Evolutionary conservation across 2,113 vertebrate genomes (phyloP).

Genomic region (Ariopsis seemanni): DNA sequence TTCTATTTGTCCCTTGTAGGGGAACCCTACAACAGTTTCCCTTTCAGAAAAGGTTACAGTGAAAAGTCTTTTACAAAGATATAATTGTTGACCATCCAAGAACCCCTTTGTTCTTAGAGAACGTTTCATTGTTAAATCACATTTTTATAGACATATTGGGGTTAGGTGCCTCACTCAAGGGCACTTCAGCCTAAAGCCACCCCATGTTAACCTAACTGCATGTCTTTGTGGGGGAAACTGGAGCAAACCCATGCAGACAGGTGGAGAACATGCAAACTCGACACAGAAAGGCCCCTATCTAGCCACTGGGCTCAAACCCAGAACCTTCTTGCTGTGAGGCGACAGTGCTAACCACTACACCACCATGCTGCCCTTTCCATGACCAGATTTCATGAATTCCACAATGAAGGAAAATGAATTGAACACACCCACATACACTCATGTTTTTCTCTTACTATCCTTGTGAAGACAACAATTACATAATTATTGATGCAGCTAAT

Average conservation of each 20-base stretch:
- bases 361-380: not conserved
- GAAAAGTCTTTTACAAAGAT: not conserved
- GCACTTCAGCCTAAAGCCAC: no score
- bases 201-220: no score
- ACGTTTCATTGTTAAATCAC: not conserved
- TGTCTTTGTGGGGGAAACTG: no score
- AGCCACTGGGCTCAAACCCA: no score
- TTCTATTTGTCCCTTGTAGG: not conserved
- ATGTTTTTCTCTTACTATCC: not conserved
- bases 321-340: no score
- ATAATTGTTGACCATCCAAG: not conserved
- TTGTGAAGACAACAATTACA: not conserved
- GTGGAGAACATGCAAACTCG: no score
- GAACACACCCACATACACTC: not conserved
- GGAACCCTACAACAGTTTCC: not conserved
- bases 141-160: not conserved
- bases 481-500: not conserved
- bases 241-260: no score
- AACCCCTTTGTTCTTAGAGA: not conserved
- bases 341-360: no score
- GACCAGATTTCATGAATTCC: not conserved
- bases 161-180: no score
- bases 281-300: no score
- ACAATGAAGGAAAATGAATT: not conserved
- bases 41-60: not conserved